Conservation (phyloP, 2,113 vertebrate species). For the Peromyscus leucopus region DNA sequence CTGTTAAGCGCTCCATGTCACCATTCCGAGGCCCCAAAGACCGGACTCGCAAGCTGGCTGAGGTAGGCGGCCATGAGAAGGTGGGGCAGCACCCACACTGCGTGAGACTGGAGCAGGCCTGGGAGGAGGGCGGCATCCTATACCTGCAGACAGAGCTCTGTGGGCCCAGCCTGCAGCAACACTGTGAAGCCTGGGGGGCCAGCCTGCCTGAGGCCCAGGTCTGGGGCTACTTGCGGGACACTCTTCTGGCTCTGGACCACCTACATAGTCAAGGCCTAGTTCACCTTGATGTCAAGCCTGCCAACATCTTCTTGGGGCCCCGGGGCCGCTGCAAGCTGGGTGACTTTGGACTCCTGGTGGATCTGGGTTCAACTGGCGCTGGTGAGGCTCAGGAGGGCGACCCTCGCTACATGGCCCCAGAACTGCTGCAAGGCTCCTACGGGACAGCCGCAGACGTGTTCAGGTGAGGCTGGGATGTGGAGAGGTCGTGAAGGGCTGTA, state of each 20-base stretch:
- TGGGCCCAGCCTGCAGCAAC: constrained; percentile 90
- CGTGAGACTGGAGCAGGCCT: constrained; percentile 91
- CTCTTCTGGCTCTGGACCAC: constrained; percentile 91
- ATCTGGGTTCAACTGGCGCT: constrained; percentile 81
- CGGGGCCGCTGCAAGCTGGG: constrained; percentile 92
- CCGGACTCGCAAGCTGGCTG: constrained; percentile 89
- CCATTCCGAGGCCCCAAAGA: constrained; percentile 92
- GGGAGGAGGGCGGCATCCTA: constrained; percentile 92
- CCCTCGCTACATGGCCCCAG: constrained; percentile 95
- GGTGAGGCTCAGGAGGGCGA: constrained; percentile 92
- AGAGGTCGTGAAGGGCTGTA: neutral
- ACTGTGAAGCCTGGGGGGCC: constrained; percentile 88
- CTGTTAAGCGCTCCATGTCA: constrained; percentile 92
- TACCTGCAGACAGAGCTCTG: constrained; percentile 96
- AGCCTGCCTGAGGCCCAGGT: constrained; percentile 88
- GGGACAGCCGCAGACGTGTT: constrained; percentile 93
- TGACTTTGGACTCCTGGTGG: constrained; percentile 93
- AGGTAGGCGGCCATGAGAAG: constrained; percentile 92
- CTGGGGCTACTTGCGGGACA: constrained; percentile 92
- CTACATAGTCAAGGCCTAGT: constrained; percentile 90
- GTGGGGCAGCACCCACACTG: constrained; percentile 92
- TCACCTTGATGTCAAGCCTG: constrained; percentile 94
- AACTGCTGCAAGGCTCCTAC: constrained; percentile 91
- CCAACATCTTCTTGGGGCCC: constrained; percentile 92
- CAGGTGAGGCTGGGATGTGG: constrained; percentile 87